phyloP scores from a whole-genome alignment of 2,113 vertebrate genomes.

The Hirundichthys speculiger region DNA sequence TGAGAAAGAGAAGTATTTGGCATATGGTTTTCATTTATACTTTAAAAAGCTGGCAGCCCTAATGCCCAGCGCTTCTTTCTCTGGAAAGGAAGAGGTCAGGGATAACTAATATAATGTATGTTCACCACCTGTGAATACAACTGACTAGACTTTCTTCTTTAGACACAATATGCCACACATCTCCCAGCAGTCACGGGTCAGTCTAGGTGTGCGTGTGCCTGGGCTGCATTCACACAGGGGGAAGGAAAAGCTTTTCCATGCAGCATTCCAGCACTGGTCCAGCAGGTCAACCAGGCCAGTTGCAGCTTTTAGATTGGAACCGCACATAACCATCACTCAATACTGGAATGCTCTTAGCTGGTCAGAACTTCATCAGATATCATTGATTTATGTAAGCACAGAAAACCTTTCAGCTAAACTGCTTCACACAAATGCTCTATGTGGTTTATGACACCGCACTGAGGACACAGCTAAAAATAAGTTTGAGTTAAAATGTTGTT shows the following conservation, averaged over 20 bases:
- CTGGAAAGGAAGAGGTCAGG: background rate
- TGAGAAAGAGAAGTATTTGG: background rate
- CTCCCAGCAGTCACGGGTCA: slow-evolving; percentile 43
- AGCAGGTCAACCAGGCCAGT: slow-evolving; percentile 20
- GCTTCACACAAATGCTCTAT: slow-evolving; percentile 4
- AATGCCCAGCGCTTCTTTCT: background rate
- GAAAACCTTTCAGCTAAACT: background rate
- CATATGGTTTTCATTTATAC: background rate
- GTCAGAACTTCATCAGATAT: slow-evolving; percentile 7
- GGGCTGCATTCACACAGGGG: slow-evolving; percentile 20
- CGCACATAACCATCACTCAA: slow-evolving; percentile 46
- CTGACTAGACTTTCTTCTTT: slow-evolving; percentile 11
- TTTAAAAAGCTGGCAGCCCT: background rate
- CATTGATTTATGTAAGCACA: slow-evolving; percentile 3
- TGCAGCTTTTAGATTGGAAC: slow-evolving; percentile 60
- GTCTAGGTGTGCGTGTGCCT: slow-evolving; percentile 37
- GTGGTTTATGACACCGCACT: slow-evolving; percentile 15
- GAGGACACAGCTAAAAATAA: slow-evolving; percentile 2
- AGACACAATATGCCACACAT: slow-evolving; percentile 30
- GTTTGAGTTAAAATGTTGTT: slow-evolving; percentile 6
- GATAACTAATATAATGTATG: slow-evolving; percentile 3
- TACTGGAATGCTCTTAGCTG: slow-evolving; percentile 42
- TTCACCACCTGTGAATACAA: background rate
- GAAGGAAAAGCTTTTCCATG: slow-evolving; percentile 13
- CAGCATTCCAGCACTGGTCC: slow-evolving; percentile 52